A percentile compares a stretch with the other conserved stretches of the same genome.
phyloP scores from a whole-genome alignment of 1,140 invertebrate species.

The Telenomus remus region DNA sequence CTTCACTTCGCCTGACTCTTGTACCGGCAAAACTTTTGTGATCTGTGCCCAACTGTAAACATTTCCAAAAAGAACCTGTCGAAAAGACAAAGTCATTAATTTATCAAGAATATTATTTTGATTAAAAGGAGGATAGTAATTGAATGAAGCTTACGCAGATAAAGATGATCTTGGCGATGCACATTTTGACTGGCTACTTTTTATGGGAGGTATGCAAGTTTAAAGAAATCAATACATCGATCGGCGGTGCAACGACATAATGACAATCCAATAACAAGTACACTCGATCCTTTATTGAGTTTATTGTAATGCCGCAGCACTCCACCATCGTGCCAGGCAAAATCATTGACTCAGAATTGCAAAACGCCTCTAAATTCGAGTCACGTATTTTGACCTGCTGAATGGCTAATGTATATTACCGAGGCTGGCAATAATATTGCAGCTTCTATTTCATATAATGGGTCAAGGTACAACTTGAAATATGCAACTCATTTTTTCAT shows the following conservation, averaged over 20 bases:
- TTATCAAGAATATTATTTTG: background rate
- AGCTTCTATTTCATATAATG: constrained; percentile 15
- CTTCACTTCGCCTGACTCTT: constrained; percentile 58
- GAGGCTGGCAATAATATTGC: constrained; percentile 47
- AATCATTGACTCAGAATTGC: constrained; percentile 61
- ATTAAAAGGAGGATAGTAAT: constrained; percentile 4
- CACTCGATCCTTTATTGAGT: constrained; percentile 19
- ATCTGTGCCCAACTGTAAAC: constrained; percentile 61
- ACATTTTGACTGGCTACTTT: constrained; percentile 25
- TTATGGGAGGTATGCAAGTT: background rate
- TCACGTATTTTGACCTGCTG: constrained; percentile 46
- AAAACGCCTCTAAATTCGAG: constrained; percentile 56
- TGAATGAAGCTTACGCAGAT: constrained; percentile 49
- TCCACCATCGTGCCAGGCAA: constrained; percentile 50
- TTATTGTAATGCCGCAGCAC: constrained; percentile 52
- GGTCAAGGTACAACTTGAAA: constrained; percentile 47
- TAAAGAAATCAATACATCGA: constrained; percentile 59
- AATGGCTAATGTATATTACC: constrained; percentile 39
- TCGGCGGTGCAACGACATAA: constrained; percentile 52
- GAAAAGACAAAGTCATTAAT: constrained; percentile 15
- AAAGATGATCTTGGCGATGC: constrained; percentile 15
- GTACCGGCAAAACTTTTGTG: constrained; percentile 63
- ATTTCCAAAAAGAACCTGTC: constrained; percentile 58
- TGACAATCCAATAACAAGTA: constrained; percentile 35
- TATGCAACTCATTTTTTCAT: background rate